A percentile compares a stretch with the other conserved stretches of the same genome.
phyloP scores from a whole-genome alignment of 37 sponge, comb jelly and placozoan genomes.

The Chondrosia reniformis region DNA sequence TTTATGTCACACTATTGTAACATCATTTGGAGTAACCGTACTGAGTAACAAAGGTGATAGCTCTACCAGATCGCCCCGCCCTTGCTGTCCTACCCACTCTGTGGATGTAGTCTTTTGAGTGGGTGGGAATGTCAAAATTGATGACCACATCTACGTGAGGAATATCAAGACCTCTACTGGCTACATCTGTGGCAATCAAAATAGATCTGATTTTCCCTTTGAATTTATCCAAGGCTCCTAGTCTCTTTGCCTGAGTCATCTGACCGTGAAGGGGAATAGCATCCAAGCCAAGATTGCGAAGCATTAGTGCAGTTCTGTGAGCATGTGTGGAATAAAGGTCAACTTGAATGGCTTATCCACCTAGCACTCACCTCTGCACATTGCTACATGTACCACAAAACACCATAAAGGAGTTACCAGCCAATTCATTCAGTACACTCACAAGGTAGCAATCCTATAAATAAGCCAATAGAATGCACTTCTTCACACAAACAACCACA shows the following conservation, averaged over 20 bases:
- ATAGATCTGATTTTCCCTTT: slow-evolving; percentile 81
- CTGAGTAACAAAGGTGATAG: slow-evolving; percentile 97
- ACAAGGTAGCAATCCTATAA: slow-evolving; percentile 92
- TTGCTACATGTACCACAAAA: slow-evolving; percentile 99
- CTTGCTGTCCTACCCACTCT: slow-evolving; percentile 97
- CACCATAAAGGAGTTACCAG: slow-evolving; percentile 98
- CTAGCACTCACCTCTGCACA: slow-evolving; percentile 62
- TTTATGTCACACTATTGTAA: neutral
- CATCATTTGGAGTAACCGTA: slow-evolving; percentile 21
- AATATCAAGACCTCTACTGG: slow-evolving; percentile 97
- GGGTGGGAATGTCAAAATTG: slow-evolving; percentile 98
- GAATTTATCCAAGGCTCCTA: slow-evolving; percentile 97
- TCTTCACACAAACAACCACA: too few species aligned
- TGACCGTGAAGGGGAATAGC: slow-evolving; percentile 98
- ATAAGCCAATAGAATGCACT: neutral
- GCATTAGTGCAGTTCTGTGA: slow-evolving; percentile 77
- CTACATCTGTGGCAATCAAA: slow-evolving; percentile 96
- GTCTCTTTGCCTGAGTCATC: slow-evolving; percentile 82
- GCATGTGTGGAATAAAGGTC: neutral
- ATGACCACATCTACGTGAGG: slow-evolving; percentile 98
- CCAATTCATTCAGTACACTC: slow-evolving; percentile 92
- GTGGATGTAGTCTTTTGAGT: slow-evolving; percentile 99
- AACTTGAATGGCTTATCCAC: neutral
- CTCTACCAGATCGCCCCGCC: slow-evolving; percentile 88
- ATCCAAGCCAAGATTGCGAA: slow-evolving; percentile 85